Percentiles rank a stretch among this genome's conserved stretches.
Conservation (phyloP, 53 echinoderm and acorn worm genomes). For the Apostichopus leukothele region DNA sequence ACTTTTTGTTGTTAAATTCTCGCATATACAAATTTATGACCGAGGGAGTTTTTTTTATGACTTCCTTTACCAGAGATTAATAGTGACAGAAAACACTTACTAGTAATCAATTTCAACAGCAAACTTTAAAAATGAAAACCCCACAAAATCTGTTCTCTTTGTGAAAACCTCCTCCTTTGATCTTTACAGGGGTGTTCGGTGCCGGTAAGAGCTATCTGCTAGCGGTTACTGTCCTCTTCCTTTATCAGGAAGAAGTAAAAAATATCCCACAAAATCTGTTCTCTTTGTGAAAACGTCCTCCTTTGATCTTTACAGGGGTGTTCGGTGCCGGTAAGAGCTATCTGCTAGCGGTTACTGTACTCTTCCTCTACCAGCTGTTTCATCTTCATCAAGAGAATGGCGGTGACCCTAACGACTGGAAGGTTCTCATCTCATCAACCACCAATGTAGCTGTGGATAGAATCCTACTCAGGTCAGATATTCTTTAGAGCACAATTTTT, state of each 20-base stretch:
- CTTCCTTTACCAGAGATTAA: no score
- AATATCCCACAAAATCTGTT: background rate
- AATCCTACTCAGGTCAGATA: slow-evolving; percentile 74
- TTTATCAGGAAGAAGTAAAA: no score
- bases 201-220: slow-evolving; percentile 97
- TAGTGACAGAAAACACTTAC: no score
- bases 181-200: slow-evolving; percentile 83
- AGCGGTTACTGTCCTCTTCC: slow-evolving; percentile 70
- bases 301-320: slow-evolving; percentile 61
- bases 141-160: background rate
- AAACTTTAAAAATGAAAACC: no score
- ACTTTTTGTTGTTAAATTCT: no score
- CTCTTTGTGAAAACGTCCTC: background rate
- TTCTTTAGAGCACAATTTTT: no score
- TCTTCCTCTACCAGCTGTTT: slow-evolving; percentile 65
- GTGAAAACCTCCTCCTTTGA: background rate
- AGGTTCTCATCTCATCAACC: slow-evolving; percentile 87
- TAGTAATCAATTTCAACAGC: no score
- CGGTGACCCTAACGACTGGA: slow-evolving; percentile 60
- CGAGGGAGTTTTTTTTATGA: no score
- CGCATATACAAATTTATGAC: no score
- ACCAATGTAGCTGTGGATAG: slow-evolving; percentile 99
- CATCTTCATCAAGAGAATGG: slow-evolving; percentile 46
- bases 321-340: slow-evolving; percentile 99
- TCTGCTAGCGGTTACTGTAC: slow-evolving; percentile 73